Evolutionary conservation across 2,888 invertebrate genomes (phyloP).

Genomic region (Cataglyphis altisquamis): DNA sequence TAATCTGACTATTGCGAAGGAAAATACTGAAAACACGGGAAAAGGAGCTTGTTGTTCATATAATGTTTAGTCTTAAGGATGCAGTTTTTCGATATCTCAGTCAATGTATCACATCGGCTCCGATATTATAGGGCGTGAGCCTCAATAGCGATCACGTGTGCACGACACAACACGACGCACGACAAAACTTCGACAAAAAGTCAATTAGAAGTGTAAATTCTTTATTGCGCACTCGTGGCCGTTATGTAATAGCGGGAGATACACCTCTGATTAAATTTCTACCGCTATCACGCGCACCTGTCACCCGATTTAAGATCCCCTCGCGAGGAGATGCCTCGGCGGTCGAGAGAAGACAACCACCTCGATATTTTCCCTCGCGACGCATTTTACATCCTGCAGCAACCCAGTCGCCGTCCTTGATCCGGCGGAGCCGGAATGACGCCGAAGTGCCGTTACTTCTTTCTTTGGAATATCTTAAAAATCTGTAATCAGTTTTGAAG

Average conservation of each 20-base stretch:
- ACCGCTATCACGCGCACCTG: conserved; percentile 63
- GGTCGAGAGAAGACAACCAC: conserved; percentile 48
- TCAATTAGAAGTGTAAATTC: conserved; percentile 57
- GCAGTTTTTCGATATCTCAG: conserved; percentile 18
- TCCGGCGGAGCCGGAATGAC: conserved; percentile 30
- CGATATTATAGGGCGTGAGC: not conserved
- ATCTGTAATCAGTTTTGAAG: conserved; percentile 34
- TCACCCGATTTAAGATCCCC: conserved; percentile 56
- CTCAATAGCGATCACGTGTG: conserved; percentile 1
- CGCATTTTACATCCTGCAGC: conserved; percentile 47
- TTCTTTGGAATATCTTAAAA: conserved; percentile 45
- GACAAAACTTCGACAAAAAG: conserved; percentile 24
- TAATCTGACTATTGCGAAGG: not conserved
- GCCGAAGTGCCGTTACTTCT: conserved; percentile 15
- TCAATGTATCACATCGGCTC: not conserved
- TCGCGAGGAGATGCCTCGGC: conserved; percentile 42
- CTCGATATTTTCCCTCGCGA: conserved; percentile 41
- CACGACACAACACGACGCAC: not conserved
- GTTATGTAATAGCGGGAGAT: conserved; percentile 53
- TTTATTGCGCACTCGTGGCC: conserved; percentile 50
- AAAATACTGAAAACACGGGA: not conserved
- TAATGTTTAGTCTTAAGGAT: not conserved
- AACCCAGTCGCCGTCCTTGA: conserved; percentile 41
- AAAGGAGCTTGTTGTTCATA: not conserved
- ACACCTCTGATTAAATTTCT: conserved; percentile 68